phyloP scores from a whole-genome alignment of 2,888 invertebrate genomes.

The Stenurella melanura region DNA sequence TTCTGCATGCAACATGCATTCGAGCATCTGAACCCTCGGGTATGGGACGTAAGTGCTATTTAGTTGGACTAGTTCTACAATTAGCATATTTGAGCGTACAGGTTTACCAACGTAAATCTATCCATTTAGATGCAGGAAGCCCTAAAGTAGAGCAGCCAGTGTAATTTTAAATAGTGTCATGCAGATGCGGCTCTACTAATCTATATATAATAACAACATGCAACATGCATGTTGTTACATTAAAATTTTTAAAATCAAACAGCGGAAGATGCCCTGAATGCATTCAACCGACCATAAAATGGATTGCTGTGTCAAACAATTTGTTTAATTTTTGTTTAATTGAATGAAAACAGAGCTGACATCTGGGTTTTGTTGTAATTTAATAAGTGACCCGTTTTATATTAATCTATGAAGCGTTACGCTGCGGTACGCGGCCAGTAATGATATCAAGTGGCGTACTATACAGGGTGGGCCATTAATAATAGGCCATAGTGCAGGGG shows the following conservation, averaged over 20 bases:
- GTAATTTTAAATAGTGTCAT: slow-evolving; percentile 32
- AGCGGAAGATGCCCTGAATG: slow-evolving; percentile 17
- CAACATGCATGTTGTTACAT: slow-evolving; percentile 13
- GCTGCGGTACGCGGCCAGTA: neutral
- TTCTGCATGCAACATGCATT: slow-evolving; percentile 13
- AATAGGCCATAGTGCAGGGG: too few species aligned
- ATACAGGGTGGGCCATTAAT: too few species aligned
- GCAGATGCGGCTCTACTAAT: slow-evolving; percentile 33
- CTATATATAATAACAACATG: slow-evolving; percentile 22
- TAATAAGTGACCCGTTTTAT: slow-evolving; percentile 30
- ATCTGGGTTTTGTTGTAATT: slow-evolving; percentile 32
- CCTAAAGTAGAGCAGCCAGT: slow-evolving; percentile 35
- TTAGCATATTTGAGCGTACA: slow-evolving; percentile 20
- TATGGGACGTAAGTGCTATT: neutral
- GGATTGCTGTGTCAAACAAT: slow-evolving; percentile 16
- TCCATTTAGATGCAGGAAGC: slow-evolving; percentile 36
- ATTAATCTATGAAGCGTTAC: slow-evolving; percentile 8
- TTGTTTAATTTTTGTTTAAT: slow-evolving; percentile 36
- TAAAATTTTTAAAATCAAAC: slow-evolving; percentile 13
- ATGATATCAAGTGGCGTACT: neutral
- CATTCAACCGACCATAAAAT: slow-evolving; percentile 15
- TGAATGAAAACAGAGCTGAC: slow-evolving; percentile 35
- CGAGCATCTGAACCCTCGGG: slow-evolving; percentile 19
- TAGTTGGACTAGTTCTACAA: slow-evolving; percentile 17
- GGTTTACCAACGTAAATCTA: slow-evolving; percentile 15